phyloP scores from a whole-genome alignment of 2,888 invertebrate genomes.

The Caenorhabditis drosophilae region DNA sequence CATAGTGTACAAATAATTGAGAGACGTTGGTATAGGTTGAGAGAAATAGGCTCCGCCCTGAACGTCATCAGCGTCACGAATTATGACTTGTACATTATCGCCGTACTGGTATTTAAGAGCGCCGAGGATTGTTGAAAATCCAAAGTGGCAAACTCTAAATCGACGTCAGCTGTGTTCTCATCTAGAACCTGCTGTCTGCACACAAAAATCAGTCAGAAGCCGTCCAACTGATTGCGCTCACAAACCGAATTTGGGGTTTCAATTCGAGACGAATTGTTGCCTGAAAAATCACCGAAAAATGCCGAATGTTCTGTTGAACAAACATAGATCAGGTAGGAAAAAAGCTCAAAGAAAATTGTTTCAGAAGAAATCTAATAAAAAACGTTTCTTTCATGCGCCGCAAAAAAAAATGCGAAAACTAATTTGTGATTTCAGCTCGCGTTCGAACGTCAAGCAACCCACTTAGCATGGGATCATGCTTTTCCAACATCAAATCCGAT shows the following conservation, averaged over 20 bases:
- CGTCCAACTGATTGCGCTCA: too few species aligned
- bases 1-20: too few species aligned
- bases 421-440: constrained; percentile 31
- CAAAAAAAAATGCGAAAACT: neutral
- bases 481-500: constrained; percentile 21
- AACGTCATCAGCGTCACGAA: too few species aligned
- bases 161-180: neutral
- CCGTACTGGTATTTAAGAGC: constrained; percentile 2
- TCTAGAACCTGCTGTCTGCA: neutral
- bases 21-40: too few species aligned
- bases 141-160: neutral
- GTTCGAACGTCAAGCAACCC: constrained; percentile 39
- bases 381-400: neutral
- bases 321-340: constrained; percentile 20
- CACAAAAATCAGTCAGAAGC: too few species aligned
- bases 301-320: constrained; percentile 14
- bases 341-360: too few species aligned
- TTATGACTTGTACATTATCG: too few species aligned
- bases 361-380: too few species aligned
- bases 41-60: too few species aligned
- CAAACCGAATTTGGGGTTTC: too few species aligned
- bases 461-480: constrained; percentile 24
- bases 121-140: neutral
- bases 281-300: constrained; percentile 9
- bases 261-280: neutral